A percentile compares a stretch with the other conserved stretches of the same genome.
Evolutionary conservation across 2,888 invertebrate species (phyloP).

Genomic region (Erynnis tages): DNA sequence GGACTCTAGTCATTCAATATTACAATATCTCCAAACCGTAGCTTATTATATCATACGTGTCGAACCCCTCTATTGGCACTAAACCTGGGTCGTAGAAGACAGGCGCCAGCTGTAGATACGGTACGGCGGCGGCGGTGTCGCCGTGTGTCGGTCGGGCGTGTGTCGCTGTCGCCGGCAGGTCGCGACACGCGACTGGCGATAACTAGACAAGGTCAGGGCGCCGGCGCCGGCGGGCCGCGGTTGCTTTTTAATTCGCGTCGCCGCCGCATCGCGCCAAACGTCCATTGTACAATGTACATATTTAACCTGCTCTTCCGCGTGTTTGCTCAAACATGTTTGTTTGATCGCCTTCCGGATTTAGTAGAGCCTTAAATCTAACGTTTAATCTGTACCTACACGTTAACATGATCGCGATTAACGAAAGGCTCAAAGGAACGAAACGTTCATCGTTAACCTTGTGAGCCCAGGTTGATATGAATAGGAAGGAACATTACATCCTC

Average conservation of each 20-base stretch:
- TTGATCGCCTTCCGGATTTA: slow-evolving; percentile 6
- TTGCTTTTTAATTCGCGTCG: slow-evolving; percentile 75
- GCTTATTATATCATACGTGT: no score
- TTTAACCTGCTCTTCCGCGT: slow-evolving; percentile 37
- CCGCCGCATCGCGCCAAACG: slow-evolving; percentile 45
- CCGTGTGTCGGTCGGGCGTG: not conserved
- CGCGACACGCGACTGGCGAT: slow-evolving; percentile 41
- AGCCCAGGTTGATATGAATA: not conserved
- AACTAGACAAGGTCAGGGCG: slow-evolving; percentile 78
- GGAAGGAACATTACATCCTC: not conserved
- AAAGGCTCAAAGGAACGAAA: no score
- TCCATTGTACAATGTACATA: slow-evolving; percentile 60
- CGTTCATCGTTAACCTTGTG: no score
- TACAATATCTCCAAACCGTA: no score
- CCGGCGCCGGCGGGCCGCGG: slow-evolving; percentile 70
- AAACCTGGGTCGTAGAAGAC: no score
- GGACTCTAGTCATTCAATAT: no score
- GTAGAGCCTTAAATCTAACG: no score
- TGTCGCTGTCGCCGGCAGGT: slow-evolving; percentile 54
- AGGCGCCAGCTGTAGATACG: no score
- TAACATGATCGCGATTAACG: no score
- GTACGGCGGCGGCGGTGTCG: no score
- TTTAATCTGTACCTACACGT: no score
- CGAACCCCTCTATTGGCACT: no score
- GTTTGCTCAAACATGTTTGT: not conserved